These are phyloP conservation scores for Eulemur macaco DNA, from an alignment of 2,113 vertebrate species.

Conservation along the genomic window DNA sequence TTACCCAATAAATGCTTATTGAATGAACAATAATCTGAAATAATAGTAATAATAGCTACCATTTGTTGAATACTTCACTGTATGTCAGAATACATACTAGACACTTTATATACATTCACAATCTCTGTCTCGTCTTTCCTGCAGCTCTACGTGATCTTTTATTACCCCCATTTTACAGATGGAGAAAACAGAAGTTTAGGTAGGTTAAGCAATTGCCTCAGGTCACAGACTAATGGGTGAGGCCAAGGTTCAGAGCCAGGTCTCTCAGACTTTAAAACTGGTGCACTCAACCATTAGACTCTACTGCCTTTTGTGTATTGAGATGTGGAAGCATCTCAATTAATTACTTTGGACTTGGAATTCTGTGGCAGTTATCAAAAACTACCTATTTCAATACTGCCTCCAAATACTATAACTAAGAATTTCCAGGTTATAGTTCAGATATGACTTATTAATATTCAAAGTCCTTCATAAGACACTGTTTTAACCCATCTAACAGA, in stretches of 20 bases:
- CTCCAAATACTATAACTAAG: neutral
- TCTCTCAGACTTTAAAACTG: neutral
- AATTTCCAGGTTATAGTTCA: neutral
- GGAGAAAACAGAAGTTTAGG: constrained; percentile 7
- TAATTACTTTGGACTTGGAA: neutral
- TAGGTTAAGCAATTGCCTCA: neutral
- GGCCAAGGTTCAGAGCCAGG: neutral
- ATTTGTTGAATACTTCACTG: neutral
- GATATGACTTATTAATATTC: neutral
- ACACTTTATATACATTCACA: no score
- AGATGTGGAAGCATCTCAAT: neutral
- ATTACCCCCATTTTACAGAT: neutral
- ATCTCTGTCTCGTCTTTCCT: neutral
- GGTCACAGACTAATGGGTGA: neutral
- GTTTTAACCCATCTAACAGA: neutral
- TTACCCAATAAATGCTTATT: neutral
- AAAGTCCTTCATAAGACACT: neutral
- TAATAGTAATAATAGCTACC: neutral
- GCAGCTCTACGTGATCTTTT: neutral
- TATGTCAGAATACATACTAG: neutral
- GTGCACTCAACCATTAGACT: neutral
- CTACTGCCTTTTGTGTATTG: neutral
- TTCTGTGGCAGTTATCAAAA: constrained; percentile 8
- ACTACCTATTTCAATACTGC: neutral
- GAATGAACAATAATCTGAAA: neutral